Base-by-base conservation (phyloP, 92 coral and sea anemone genomes). In the Parazoanthus swiftii region DNA sequence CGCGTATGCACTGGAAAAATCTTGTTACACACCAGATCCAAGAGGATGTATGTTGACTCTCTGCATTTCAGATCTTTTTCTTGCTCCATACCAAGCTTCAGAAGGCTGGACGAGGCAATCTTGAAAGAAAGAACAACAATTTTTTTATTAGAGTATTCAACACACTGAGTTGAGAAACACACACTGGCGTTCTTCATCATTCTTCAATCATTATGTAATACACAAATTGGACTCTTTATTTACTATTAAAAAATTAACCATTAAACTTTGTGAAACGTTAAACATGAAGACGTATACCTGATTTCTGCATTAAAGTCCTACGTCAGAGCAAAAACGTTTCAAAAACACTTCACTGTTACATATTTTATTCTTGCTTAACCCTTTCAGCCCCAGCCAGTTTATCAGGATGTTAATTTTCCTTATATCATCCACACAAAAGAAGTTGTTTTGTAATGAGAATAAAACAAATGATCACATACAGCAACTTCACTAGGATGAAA, bases 21-120 rank as follows among this genome's bases (percentile, higher is more conserved):
- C n/a, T n/a, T n/a, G n/a, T n/a, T n/a, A n/a, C n/a, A n/a, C 88
- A 97, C 99, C 95, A 97, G 39, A 74, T 97, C 99, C 79, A 97
- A 88, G 33, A 97, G 94, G n/a, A 97, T 92, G 77, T 97, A 97
- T 2, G 95, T 93, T n/a, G 99, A 95, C 74, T 97, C 99, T 43
- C 99, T 91, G 26, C 95, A 88, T 80, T 91, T 94, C 36, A 97
- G 81, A 70, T 97, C 99, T 77, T 97, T 97, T 81, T 97, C 99
- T 42, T 92, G 93, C 71, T 97, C 99, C 85, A 95, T 92, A 43
- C 99, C 99, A 81, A 97, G 98, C 77, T 97, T 97, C 13, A 97
- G 93, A 63, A 97, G 91, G 90, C 99, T 97, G 48, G 99, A 97
- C 35, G 98, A 97, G 8, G 99, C 97, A 85, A 97, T 94, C 99